Percentiles rank a stretch among this genome's conserved stretches.
Evolutionary conservation across 2,888 invertebrate species (phyloP).

Genomic region (Pecten maximus): DNA sequence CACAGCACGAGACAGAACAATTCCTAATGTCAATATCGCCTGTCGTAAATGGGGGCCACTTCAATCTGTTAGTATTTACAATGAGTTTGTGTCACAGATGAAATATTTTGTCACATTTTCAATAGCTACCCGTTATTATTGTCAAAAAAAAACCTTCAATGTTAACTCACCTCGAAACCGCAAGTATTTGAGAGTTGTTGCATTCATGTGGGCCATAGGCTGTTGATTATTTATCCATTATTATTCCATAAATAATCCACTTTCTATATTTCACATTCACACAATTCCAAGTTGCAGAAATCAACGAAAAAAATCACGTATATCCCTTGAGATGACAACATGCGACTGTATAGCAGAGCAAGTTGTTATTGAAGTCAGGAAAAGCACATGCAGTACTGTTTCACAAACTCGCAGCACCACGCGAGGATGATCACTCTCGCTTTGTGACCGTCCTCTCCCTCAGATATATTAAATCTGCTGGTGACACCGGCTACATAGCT

Average conservation of each 20-base stretch:
- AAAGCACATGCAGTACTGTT: not conserved
- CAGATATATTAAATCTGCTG: not conserved
- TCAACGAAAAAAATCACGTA: not conserved
- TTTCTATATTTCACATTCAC: not conserved
- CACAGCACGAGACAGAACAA: not conserved
- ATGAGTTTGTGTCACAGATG: not conserved
- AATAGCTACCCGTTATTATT: not conserved
- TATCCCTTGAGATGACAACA: not conserved
- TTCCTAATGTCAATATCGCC: constrained; percentile 22
- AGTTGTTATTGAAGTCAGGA: not conserved
- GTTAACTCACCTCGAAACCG: constrained; percentile 38
- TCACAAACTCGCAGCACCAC: constrained; percentile 9
- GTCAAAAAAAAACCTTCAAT: not conserved
- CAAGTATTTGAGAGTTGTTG: constrained; percentile 39
- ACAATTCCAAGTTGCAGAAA: not conserved
- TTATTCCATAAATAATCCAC: not conserved
- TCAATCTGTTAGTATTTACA: not conserved
- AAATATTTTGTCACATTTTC: not conserved
- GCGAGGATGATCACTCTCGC: not conserved
- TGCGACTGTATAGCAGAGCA: not conserved
- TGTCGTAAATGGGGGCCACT: not conserved
- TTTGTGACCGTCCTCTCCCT: not conserved
- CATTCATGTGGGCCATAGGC: constrained; percentile 21
- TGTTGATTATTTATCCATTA: constrained; percentile 9
- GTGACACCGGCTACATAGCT: constrained; percentile 1